These are phyloP conservation scores for Asarcornis scutulata DNA, from an alignment of 2,113 vertebrate genomes.

Conservation along the genomic window DNA sequence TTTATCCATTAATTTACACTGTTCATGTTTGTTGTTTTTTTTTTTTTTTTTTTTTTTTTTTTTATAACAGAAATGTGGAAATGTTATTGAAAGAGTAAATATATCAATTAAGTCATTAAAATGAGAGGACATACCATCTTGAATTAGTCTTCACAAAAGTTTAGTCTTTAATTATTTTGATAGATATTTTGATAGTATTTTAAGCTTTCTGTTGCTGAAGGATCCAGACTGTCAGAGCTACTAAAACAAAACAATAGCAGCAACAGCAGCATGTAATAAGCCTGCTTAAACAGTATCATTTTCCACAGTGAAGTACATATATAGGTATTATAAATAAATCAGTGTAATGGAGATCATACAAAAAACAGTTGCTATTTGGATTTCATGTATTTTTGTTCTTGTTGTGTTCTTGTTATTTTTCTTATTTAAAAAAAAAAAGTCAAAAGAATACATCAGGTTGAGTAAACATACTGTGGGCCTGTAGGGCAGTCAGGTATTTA, in stretches of 20 bases:
- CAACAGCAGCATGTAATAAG: background rate
- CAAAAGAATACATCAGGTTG: background rate
- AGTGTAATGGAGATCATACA: constrained; percentile 35
- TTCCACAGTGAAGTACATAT: constrained; percentile 21
- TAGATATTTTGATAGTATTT: background rate
- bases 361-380: constrained; percentile 1
- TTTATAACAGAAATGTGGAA: background rate
- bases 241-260: background rate
- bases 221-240: background rate
- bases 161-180: background rate
- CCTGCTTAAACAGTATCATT: background rate
- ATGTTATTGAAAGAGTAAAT: background rate
- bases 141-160: background rate
- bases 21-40: background rate
- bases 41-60: too few relatives aligned
- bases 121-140: background rate
- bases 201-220: background rate
- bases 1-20: background rate
- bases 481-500: constrained; percentile 8
- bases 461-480: background rate
- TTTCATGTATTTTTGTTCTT: background rate
- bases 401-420: background rate
- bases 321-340: constrained; percentile 45
- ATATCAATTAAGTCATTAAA: background rate
- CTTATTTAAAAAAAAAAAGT: background rate